phyloP scores from a whole-genome alignment of 2,797 vertebrate species.

The Siniperca undulata region DNA sequence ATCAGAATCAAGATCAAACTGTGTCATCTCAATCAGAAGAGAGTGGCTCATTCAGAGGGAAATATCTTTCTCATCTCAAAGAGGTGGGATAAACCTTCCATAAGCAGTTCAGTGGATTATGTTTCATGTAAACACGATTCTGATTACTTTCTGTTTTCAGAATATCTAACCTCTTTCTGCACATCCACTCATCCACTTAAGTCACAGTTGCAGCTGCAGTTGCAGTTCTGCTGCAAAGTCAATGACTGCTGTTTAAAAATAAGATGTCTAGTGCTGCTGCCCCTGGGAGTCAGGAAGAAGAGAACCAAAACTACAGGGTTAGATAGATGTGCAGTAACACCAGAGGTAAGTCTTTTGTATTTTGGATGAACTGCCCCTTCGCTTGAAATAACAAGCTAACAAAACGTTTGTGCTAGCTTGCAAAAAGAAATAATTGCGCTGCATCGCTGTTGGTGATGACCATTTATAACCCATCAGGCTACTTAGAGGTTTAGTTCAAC shows the following conservation, averaged over 20 bases:
- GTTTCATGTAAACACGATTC: background rate
- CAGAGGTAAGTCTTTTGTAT: background rate
- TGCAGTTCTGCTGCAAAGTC: background rate
- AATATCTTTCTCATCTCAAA: background rate
- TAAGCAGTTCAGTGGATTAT: background rate
- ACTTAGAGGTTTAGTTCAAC: too few species aligned
- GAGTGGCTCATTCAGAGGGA: too few species aligned
- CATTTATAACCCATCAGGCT: too few species aligned
- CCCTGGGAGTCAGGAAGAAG: background rate
- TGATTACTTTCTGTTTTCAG: constrained; percentile 18
- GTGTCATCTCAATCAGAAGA: background rate
- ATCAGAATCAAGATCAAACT: too few species aligned
- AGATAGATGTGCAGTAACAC: background rate
- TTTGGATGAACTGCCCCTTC: background rate
- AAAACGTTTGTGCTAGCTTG: too few species aligned
- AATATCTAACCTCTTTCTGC: background rate
- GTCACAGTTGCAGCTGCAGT: background rate
- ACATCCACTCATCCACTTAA: background rate
- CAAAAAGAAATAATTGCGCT: too few species aligned
- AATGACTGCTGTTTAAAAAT: background rate
- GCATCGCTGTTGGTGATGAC: too few species aligned
- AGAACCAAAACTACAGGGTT: background rate
- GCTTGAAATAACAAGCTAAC: too few species aligned
- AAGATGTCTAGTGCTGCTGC: background rate
- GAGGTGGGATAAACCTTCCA: background rate